A percentile compares a stretch with the other conserved stretches of the same genome.
Evolutionary conservation across 2,888 invertebrate species (phyloP).

Genomic region (Sarcophaga subvicina): DNA sequence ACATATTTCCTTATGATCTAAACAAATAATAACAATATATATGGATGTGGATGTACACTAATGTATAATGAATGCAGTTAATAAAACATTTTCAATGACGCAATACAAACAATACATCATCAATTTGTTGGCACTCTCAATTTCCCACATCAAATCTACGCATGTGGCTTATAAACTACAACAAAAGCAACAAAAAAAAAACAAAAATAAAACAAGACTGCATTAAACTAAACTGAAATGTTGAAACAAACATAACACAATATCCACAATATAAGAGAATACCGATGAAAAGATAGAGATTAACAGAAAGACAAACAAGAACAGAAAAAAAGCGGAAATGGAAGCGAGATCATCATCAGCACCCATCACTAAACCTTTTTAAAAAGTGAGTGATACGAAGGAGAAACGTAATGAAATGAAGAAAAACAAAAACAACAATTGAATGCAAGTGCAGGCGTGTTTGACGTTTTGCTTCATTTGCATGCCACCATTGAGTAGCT

Average conservation of each 20-base stretch:
- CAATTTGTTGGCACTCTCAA: constrained; percentile 48
- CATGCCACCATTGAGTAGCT: constrained; percentile 40
- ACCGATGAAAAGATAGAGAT: constrained; percentile 12
- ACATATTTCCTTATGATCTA: too few relatives aligned
- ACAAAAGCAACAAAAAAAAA: not conserved
- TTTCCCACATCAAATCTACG: constrained; percentile 44
- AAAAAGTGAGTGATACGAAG: not conserved
- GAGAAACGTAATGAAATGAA: not conserved
- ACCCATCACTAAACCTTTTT: constrained; percentile 37
- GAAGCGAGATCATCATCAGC: constrained; percentile 49
- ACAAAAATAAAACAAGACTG: not conserved
- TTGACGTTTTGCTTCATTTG: constrained; percentile 64
- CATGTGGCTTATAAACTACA: constrained; percentile 45
- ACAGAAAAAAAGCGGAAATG: constrained; percentile 40
- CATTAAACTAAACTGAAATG: constrained; percentile 44
- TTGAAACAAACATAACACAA: not conserved
- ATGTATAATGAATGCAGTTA: not conserved
- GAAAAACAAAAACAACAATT: constrained; percentile 29
- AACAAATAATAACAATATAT: too few relatives aligned
- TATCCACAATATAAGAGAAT: not conserved
- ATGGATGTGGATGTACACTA: too few relatives aligned
- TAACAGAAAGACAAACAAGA: constrained; percentile 6
- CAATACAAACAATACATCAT: constrained; percentile 44
- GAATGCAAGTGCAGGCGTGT: constrained; percentile 63
- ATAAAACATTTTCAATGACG: constrained; percentile 14